Evolutionary conservation across 2,113 vertebrate species (phyloP).

Genomic region (Atlantisia rogersi): DNA sequence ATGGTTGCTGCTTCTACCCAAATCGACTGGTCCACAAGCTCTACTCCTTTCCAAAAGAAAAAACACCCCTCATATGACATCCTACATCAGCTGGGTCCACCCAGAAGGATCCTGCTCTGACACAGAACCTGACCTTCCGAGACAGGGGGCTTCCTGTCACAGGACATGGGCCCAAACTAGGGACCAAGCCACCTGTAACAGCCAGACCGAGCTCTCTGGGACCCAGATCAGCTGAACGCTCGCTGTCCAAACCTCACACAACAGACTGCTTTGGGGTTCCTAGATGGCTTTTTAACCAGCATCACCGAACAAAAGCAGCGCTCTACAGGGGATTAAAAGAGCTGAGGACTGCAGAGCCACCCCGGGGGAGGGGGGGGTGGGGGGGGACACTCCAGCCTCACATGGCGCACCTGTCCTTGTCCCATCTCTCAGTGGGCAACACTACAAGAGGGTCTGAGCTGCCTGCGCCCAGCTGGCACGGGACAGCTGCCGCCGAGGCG

Average conservation of each 20-base stretch:
- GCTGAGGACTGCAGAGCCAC: not conserved
- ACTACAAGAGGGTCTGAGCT: not conserved
- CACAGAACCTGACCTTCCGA: not conserved
- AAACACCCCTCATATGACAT: not conserved
- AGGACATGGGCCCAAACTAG: not conserved
- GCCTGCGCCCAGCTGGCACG: not conserved
- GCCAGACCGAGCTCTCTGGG: not conserved
- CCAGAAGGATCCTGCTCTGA: not conserved
- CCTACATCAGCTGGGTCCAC: not conserved
- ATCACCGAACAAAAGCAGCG: not conserved
- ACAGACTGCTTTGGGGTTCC: not conserved
- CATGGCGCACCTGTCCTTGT: not conserved
- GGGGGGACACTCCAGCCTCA: not conserved
- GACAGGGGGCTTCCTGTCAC: not conserved
- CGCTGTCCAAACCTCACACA: not conserved
- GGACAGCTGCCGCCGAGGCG: not conserved
- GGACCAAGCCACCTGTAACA: not conserved
- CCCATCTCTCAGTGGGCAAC: not conserved
- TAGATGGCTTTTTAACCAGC: not conserved
- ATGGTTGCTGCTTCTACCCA: not conserved
- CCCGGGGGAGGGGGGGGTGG: not conserved
- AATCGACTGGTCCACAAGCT: not conserved
- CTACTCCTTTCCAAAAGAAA: not conserved
- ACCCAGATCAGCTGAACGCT: not conserved
- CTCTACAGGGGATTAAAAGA: not conserved